A percentile compares a stretch with the other conserved stretches of the same genome.
phyloP scores from a whole-genome alignment of 1,140 invertebrate species.

The Drosophila sproati region DNA sequence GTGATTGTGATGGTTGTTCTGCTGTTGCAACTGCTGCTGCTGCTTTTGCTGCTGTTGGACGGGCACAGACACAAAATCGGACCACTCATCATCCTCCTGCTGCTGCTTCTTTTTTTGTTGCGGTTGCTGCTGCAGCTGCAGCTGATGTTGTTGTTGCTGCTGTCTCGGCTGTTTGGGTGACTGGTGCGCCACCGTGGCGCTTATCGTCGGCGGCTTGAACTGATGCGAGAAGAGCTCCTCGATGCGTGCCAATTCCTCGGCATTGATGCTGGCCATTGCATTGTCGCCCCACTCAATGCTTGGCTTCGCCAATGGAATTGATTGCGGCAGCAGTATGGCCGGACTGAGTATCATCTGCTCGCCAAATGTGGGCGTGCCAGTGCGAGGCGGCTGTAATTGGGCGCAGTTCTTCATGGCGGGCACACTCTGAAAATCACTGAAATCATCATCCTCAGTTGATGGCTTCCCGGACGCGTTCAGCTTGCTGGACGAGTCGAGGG shows the following conservation, averaged over 20 bases:
- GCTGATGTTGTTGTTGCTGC: slow-evolving; percentile 11
- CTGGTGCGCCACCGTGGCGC: slow-evolving; percentile 75
- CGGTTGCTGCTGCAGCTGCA: slow-evolving; percentile 5
- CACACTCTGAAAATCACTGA: slow-evolving; percentile 81
- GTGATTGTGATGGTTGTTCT: slow-evolving; percentile 29
- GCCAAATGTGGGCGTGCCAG: slow-evolving; percentile 66
- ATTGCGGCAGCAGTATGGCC: slow-evolving; percentile 76
- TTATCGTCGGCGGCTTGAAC: slow-evolving; percentile 69
- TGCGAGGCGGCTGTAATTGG: slow-evolving; percentile 34
- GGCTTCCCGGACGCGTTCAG: slow-evolving; percentile 26
- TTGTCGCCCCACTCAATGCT: slow-evolving; percentile 88
- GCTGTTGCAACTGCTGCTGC: slow-evolving; percentile 27
- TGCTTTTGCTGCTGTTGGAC: slow-evolving; percentile 58
- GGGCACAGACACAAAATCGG: slow-evolving; percentile 87
- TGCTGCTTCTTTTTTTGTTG: slow-evolving; percentile 11
- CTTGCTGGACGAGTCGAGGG: slow-evolving; percentile 60
- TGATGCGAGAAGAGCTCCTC: slow-evolving; percentile 78
- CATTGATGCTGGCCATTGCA: slow-evolving; percentile 86
- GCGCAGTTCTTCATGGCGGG: slow-evolving; percentile 25
- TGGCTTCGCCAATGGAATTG: slow-evolving; percentile 81
- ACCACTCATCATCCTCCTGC: slow-evolving; percentile 86
- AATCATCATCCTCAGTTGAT: slow-evolving; percentile 68
- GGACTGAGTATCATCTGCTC: slow-evolving; percentile 82
- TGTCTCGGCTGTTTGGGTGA: slow-evolving; percentile 30
- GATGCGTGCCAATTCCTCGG: slow-evolving; percentile 87